Base-by-base conservation (phyloP, 2,797 vertebrate genomes). In the Alauda arvensis region DNA sequence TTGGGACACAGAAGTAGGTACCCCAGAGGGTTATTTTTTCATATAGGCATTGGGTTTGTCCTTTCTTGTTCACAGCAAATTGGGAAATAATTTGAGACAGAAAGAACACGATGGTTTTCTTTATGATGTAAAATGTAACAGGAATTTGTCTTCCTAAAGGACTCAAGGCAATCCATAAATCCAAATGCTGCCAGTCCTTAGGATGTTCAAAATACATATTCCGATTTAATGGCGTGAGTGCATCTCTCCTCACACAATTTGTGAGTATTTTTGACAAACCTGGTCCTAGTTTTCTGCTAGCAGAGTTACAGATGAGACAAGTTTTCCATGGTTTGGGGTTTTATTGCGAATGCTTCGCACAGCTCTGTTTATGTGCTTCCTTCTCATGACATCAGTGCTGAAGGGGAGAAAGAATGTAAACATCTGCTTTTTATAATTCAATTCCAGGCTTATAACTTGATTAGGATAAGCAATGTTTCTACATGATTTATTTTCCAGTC, bases 351-450 rank as follows among this genome's bases (percentile, higher is more conserved):
- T 61, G 89, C 89, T 92, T 90, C 3, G 14, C 90, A 92, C 85
- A 87, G 89, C 86, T 93, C 85, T 77, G 66, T 84, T 90, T 96
- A 84, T 95, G 93, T 92, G 93, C 91, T 96, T 96, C 91, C 91
- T 96, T 95, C 95, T 95, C 91, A 94, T 95, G 94, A 96, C 94
- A 76, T 97, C 93, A 88, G 92, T 92, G 94, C 93, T 92, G 91
- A 96, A 96, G 77, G 95, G 91, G 70, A 94, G 84, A 89, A 96
- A 93, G 93, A 97, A 96, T 96, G 96, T 96, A 97, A 96, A 96
- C 96, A 97, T 97, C 96, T 97, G 97, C 92, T 97, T 97, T 95
- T 94, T 95, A 96, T 97, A 96, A 97, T 89, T 89, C 87, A 77
- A 62, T 96, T 95, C 90, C 85, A 96, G 92, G 82, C 95, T 96